Percentiles rank a stretch among this genome's conserved stretches.
Evolutionary conservation across 1,140 invertebrate species (phyloP).

Genomic region (Lucilia cuprina): DNA sequence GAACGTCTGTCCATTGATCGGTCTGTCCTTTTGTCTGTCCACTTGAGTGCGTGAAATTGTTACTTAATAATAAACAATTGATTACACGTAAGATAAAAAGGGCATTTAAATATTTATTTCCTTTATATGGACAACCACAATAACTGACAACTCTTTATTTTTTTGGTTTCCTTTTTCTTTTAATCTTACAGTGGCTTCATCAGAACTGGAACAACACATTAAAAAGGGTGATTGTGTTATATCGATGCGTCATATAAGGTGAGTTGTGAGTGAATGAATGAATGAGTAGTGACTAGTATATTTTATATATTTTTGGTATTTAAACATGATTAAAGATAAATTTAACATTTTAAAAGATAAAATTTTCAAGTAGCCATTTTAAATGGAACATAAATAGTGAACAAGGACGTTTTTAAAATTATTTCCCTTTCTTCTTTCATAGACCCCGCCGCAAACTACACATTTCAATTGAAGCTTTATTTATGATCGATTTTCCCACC

Average conservation of each 20-base stretch:
- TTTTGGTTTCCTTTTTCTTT: slow-evolving; percentile 39
- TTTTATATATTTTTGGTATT: too few species aligned
- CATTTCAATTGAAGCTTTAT: slow-evolving; percentile 68
- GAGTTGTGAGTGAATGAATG: slow-evolving; percentile 51
- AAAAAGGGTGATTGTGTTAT: slow-evolving; percentile 68
- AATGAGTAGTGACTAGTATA: neutral
- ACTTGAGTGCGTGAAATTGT: slow-evolving; percentile 10
- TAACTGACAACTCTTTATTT: slow-evolving; percentile 8
- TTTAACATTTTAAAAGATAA: neutral
- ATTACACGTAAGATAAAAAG: slow-evolving; percentile 16
- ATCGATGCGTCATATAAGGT: slow-evolving; percentile 69
- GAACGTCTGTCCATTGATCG: neutral
- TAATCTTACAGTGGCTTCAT: slow-evolving; percentile 65
- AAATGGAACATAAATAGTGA: neutral
- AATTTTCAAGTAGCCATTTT: too few species aligned
- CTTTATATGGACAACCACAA: neutral
- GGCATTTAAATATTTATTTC: slow-evolving; percentile 35
- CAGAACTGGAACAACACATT: slow-evolving; percentile 67
- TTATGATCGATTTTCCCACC: slow-evolving; percentile 71
- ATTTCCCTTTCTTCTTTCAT: neutral
- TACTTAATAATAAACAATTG: slow-evolving; percentile 12
- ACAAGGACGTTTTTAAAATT: neutral
- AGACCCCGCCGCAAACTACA: slow-evolving; percentile 65
- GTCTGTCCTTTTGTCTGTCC: neutral
- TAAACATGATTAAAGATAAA: neutral